Base-by-base conservation (phyloP, 2,113 vertebrate species). In the Fukomys damarensis region DNA sequence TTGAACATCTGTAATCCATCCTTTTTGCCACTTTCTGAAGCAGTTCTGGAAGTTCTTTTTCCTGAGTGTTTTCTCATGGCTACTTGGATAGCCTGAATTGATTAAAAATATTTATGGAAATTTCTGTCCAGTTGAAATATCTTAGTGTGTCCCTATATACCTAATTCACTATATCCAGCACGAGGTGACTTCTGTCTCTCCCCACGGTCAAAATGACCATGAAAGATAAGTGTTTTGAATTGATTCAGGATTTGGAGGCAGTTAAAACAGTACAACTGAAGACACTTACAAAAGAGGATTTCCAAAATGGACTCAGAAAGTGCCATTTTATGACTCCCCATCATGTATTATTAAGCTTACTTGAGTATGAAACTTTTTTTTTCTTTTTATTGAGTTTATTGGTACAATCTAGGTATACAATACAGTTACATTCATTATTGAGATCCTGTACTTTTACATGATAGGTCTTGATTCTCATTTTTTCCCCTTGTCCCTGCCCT, bases 281-380 rank as follows among this genome's bases (percentile, higher is more conserved):
- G 41, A 76, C 30, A 3, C 26, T 76, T 7, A 28, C 26, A 46
- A 16, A 30, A 30, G 12, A 46, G 24, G 22, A 76, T 26, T 76
- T 46, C 41, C 41, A 46, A 12, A 74, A 28, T 24, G 28, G 41
- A 24, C 46, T 28, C 13, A 3, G 72, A 76, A 76, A 76, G 41
- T 14, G 11, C n/a, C 3, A 85, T 93, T 91, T 93, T 93, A 65
- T 91, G 19, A 85, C 63, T 83, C 41, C 83, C 58, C 74, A 24
- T 72, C 70, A 19, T 19, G 11, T 76, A 16, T 87, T 41, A 63
- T 94, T 72, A 87, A 90, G 38, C 32, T 94, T 85, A 89, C 84
- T 92, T 95, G 46, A 85, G 3, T 81, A 85, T 82, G 13, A 88
- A 87, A 94, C n/a, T n/a, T n/a, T n/a, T n/a, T n/a, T n/a, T n/a